Percentiles rank a stretch among this genome's conserved stretches.
phyloP scores from a whole-genome alignment of 2,113 vertebrate species.

The Platycercus adscitus region DNA sequence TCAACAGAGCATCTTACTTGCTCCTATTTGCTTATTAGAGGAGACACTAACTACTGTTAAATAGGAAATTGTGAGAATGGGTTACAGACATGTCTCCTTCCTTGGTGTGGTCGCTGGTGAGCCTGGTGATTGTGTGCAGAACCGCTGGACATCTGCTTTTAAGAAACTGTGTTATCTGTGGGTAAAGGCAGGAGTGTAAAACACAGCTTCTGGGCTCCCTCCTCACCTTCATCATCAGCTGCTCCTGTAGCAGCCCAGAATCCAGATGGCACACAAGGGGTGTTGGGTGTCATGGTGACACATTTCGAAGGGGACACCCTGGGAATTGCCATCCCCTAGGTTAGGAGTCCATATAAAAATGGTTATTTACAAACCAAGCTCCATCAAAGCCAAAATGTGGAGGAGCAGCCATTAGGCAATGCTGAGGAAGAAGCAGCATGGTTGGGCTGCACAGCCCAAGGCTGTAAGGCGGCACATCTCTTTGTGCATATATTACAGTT shows the following conservation, averaged over 20 bases:
- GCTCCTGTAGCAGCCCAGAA: neutral
- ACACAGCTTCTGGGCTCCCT: neutral
- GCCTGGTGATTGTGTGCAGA: neutral
- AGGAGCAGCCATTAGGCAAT: neutral
- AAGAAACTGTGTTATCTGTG: neutral
- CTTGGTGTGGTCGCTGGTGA: neutral
- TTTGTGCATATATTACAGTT: accelerated
- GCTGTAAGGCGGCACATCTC: neutral
- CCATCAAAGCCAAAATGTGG: neutral
- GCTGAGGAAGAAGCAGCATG: neutral
- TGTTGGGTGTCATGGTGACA: neutral
- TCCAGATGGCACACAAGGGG: neutral
- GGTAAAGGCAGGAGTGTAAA: neutral
- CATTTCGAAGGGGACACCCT: neutral
- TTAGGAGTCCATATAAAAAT: neutral
- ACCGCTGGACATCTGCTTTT: neutral
- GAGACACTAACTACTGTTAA: neutral
- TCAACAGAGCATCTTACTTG: neutral
- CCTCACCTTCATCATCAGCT: neutral
- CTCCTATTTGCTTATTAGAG: neutral
- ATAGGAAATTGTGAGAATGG: neutral
- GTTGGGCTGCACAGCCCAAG: neutral
- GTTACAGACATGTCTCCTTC: neutral
- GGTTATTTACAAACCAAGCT: neutral
- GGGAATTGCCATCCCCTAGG: neutral